phyloP scores from a whole-genome alignment of 2,113 vertebrate genomes.

The Penelope pileata region DNA sequence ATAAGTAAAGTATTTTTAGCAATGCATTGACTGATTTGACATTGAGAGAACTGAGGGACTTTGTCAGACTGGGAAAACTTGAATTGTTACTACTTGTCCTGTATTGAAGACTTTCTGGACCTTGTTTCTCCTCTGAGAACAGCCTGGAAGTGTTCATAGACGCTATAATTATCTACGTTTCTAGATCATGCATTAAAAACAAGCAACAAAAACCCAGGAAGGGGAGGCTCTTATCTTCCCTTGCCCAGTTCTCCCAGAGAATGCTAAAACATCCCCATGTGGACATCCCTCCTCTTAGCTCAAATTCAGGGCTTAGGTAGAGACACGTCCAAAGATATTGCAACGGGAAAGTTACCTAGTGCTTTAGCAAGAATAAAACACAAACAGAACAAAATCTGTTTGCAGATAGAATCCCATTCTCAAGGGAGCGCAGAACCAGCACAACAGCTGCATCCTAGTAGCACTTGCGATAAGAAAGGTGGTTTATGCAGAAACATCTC shows the following conservation, averaged over 20 bases:
- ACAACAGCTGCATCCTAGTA: background rate
- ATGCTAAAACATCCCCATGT: background rate
- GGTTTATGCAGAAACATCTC: background rate
- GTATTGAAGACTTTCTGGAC: background rate
- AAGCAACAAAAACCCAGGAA: background rate
- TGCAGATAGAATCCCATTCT: background rate
- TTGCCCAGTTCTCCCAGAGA: background rate
- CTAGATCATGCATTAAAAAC: background rate
- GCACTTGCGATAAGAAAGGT: background rate
- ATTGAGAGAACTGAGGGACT: conserved; percentile 49
- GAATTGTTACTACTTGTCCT: background rate
- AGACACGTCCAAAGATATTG: background rate
- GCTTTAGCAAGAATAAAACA: background rate
- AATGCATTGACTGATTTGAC: background rate
- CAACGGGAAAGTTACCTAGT: accelerated
- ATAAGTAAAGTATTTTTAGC: conserved; percentile 55
- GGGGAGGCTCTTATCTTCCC: background rate
- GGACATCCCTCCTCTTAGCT: background rate
- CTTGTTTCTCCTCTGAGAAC: background rate
- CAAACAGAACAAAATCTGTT: background rate
- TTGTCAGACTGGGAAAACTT: background rate
- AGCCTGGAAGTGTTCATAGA: background rate
- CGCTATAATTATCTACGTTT: background rate
- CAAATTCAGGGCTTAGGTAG: background rate
- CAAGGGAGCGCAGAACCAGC: background rate